A percentile compares a stretch with the other conserved stretches of the same genome.
Conservation (phyloP, 2,888 invertebrate species). For the Acleris literana region DNA sequence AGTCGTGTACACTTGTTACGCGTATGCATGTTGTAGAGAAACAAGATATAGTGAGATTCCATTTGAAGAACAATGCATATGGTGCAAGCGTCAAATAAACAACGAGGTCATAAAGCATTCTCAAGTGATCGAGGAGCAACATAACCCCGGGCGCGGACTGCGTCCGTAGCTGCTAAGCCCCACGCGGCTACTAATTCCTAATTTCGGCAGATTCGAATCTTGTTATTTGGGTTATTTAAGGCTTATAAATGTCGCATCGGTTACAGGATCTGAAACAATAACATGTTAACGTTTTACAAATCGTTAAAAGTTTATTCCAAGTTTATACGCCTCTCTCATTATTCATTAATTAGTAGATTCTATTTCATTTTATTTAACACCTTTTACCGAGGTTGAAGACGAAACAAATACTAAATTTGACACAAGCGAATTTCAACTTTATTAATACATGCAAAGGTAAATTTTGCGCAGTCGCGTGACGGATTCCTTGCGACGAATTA, state of each 20-base stretch:
- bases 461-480: too few species aligned
- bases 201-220: conserved; percentile 1
- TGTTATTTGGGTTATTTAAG: conserved; percentile 29
- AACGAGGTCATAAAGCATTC: conserved; percentile 47
- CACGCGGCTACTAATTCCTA: neutral
- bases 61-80: conserved; percentile 26
- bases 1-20: conserved; percentile 1
- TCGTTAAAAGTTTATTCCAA: neutral
- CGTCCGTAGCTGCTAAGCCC: neutral
- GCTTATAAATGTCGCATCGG: conserved; percentile 13
- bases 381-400: too few species aligned
- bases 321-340: too few species aligned
- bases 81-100: conserved; percentile 30
- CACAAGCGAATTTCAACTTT: too few species aligned
- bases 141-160: conserved; percentile 41
- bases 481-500: too few species aligned
- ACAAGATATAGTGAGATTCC: conserved; percentile 35
- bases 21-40: conserved; percentile 9
- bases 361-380: too few species aligned
- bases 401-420: too few species aligned
- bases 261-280: conserved; percentile 25
- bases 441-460: too few species aligned
- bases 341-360: too few species aligned
- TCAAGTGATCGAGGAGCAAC: conserved; percentile 50
- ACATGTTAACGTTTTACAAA: neutral